Percentiles rank a stretch among this genome's conserved stretches.
These are phyloP conservation scores for Casuarius casuarius DNA, from an alignment of 2,113 vertebrate genomes.

Conservation along the genomic window DNA sequence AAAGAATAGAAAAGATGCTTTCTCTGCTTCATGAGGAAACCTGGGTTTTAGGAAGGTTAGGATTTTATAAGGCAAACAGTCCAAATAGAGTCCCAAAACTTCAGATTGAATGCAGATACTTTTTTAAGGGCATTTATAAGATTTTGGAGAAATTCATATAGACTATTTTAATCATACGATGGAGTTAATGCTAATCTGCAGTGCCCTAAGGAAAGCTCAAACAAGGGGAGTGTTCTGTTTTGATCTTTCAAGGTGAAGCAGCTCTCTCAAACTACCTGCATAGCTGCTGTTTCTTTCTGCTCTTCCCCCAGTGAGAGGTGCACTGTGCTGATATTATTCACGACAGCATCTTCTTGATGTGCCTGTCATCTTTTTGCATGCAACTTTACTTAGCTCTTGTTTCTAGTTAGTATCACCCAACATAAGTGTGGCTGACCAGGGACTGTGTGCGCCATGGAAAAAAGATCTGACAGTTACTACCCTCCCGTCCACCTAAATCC, in stretches of 20 bases:
- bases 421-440: accelerated
- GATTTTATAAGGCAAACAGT: not conserved
- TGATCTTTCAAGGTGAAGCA: not conserved
- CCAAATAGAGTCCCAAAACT: not conserved
- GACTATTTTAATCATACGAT: accelerated
- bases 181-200: not conserved
- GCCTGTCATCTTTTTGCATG: not conserved
- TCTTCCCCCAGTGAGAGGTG: not conserved
- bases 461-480: not conserved
- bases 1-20: not conserved
- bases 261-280: not conserved
- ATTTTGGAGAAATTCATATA: not conserved
- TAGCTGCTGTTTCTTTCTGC: not conserved
- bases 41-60: not conserved
- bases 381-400: not conserved
- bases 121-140: accelerated
- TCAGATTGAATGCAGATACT: not conserved
- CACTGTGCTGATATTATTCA: not conserved
- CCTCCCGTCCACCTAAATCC: not conserved
- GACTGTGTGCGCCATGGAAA: not conserved
- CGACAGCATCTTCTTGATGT: accelerated
- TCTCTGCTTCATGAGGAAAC: not conserved
- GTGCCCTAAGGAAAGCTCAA: not conserved
- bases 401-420: accelerated
- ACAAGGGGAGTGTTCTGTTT: not conserved